A percentile compares a stretch with the other conserved stretches of the same genome.
Evolutionary conservation across 2,888 invertebrate species (phyloP).

Genomic region (Cryptus armator): DNA sequence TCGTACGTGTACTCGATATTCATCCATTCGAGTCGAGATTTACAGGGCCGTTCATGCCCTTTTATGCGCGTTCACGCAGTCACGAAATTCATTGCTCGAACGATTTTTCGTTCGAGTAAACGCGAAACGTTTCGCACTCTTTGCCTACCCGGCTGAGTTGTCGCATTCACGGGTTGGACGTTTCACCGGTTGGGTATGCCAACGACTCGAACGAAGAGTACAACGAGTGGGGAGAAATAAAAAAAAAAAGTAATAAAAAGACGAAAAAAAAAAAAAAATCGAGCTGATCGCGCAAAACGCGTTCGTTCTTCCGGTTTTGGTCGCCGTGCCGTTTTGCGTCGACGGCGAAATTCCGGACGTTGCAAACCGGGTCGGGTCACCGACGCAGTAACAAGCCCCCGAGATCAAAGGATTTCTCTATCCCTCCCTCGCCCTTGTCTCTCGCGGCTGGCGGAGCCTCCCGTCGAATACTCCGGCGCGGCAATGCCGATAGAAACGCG

Average conservation of each 20-base stretch:
- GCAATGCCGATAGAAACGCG: slow-evolving; percentile 40
- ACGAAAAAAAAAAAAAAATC: neutral
- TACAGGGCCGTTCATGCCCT: slow-evolving; percentile 46
- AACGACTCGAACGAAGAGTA: neutral
- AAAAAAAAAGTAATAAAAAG: neutral
- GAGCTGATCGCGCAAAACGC: slow-evolving; percentile 34
- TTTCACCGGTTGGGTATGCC: slow-evolving; percentile 21
- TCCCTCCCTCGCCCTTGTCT: neutral
- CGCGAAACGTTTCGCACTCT: slow-evolving; percentile 33
- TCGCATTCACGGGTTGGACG: slow-evolving; percentile 19
- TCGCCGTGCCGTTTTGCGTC: slow-evolving; percentile 31
- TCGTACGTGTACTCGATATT: slow-evolving; percentile 55
- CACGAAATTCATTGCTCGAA: slow-evolving; percentile 55
- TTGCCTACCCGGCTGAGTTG: slow-evolving; percentile 18
- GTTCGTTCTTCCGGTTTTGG: slow-evolving; percentile 30
- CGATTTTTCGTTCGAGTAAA: slow-evolving; percentile 64
- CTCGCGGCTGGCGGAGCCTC: neutral
- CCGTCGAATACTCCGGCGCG: slow-evolving; percentile 40
- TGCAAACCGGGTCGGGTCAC: slow-evolving; percentile 28
- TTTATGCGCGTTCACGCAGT: slow-evolving; percentile 65
- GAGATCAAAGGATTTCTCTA: slow-evolving; percentile 52
- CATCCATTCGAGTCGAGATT: slow-evolving; percentile 43
- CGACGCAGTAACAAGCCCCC: slow-evolving; percentile 15
- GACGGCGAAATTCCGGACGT: slow-evolving; percentile 22
- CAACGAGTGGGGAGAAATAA: neutral